Percentiles rank a stretch among this genome's conserved stretches.
Conservation (phyloP, 2,888 invertebrate genomes). For the Pseudococcus viburni region DNA sequence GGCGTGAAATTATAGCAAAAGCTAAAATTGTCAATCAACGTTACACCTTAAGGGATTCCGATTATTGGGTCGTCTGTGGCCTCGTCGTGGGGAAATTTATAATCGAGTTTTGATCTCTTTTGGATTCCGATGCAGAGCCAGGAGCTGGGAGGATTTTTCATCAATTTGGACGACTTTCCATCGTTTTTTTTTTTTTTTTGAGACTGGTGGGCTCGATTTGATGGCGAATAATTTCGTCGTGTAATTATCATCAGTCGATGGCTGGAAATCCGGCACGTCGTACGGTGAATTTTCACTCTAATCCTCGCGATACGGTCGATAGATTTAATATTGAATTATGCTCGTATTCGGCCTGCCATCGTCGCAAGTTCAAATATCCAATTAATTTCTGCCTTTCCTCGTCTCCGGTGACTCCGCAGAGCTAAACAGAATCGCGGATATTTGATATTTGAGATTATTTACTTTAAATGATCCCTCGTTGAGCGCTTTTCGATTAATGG, state of each 20-base stretch:
- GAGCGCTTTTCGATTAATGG: slow-evolving; percentile 9
- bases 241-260: neutral
- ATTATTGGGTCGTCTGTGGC: neutral
- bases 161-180: too few species aligned
- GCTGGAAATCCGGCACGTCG: neutral
- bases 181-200: too few species aligned
- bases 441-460: slow-evolving; percentile 5
- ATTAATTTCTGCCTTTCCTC: neutral
- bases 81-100: neutral
- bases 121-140: neutral
- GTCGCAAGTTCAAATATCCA: neutral
- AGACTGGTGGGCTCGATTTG: too few species aligned
- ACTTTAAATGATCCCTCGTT: neutral
- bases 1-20: slow-evolving; percentile 22
- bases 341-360: neutral
- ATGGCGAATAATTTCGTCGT: neutral
- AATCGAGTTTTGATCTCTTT: neutral
- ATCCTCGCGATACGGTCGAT: neutral
- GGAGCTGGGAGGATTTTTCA: too few species aligned
- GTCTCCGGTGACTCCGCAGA: neutral
- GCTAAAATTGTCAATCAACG: slow-evolving; percentile 30
- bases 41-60: neutral
- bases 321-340: slow-evolving; percentile 20
- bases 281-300: neutral
- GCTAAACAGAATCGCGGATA: neutral